Percentiles rank a stretch among this genome's conserved stretches.
Evolutionary conservation across 1,140 invertebrate genomes (phyloP).

Genomic region (Colletes gigas): DNA sequence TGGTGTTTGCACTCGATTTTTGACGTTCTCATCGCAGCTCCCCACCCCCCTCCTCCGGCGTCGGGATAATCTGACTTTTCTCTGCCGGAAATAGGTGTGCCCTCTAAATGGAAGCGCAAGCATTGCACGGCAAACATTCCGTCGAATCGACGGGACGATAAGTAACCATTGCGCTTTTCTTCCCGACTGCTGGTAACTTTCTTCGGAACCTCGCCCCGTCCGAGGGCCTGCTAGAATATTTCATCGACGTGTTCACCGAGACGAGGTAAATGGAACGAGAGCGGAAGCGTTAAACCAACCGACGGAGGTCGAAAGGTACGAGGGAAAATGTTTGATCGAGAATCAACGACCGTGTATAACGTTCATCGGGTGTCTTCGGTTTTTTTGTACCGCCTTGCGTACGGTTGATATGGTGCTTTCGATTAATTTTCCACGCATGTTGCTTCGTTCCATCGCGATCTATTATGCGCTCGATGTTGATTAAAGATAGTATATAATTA

Average conservation of each 20-base stretch:
- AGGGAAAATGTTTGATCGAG: slow-evolving; percentile 5
- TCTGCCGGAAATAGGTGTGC: slow-evolving; percentile 16
- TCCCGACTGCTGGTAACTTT: neutral
- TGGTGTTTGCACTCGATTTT: slow-evolving; percentile 39
- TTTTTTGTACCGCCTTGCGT: slow-evolving; percentile 7
- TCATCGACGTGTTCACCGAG: slow-evolving; percentile 32
- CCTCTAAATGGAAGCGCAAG: slow-evolving; percentile 40
- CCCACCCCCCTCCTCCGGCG: too few species aligned
- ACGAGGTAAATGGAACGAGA: slow-evolving; percentile 16
- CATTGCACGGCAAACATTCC: slow-evolving; percentile 35
- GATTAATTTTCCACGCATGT: slow-evolving; percentile 10
- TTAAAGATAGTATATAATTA: too few species aligned
- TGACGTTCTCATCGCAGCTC: slow-evolving; percentile 17
- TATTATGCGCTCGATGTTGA: neutral
- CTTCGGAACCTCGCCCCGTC: neutral
- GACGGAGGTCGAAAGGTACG: neutral
- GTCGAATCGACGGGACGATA: slow-evolving; percentile 21
- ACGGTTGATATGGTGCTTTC: neutral
- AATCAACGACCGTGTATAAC: slow-evolving; percentile 29
- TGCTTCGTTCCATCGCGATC: neutral
- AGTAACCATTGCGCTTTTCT: slow-evolving; percentile 49
- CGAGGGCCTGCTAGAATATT: slow-evolving; percentile 31
- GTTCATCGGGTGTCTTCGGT: slow-evolving; percentile 17
- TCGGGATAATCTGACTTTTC: slow-evolving; percentile 22
- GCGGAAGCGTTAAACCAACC: neutral